phyloP scores from a whole-genome alignment of 2,888 invertebrate genomes.

The Cerceris rybyensis region DNA sequence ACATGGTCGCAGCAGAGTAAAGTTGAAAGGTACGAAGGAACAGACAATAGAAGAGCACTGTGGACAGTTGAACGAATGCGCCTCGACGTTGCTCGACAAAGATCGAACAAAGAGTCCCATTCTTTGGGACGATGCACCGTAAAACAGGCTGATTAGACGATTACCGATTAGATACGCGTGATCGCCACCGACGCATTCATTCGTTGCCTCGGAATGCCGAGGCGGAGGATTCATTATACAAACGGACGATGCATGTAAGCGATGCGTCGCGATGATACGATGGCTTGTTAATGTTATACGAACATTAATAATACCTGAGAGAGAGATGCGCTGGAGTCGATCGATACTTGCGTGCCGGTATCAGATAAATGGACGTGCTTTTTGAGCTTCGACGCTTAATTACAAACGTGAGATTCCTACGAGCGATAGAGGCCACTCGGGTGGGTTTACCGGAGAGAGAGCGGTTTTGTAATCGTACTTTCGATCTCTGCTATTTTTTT shows the following conservation, averaged over 20 bases:
- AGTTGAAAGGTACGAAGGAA: no score
- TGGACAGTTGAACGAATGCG: not conserved
- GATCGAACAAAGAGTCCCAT: constrained; percentile 10
- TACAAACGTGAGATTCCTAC: no score
- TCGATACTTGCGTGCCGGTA: no score
- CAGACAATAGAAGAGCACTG: no score
- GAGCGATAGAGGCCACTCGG: no score
- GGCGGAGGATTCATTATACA: not conserved
- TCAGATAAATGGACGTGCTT: no score
- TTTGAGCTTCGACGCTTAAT: no score
- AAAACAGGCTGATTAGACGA: constrained; percentile 34
- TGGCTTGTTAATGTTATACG: not conserved
- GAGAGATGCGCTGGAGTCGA: no score
- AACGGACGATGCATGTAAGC: not conserved
- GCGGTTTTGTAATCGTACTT: no score
- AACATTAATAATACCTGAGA: not conserved
- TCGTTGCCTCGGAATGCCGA: not conserved
- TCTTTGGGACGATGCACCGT: constrained; percentile 26
- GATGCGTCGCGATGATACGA: constrained; percentile 10
- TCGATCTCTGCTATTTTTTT: no score
- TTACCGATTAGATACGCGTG: constrained; percentile 24
- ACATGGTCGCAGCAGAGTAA: no score
- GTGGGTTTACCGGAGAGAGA: no score
- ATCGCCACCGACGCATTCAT: not conserved
- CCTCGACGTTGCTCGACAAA: not conserved